Evolutionary conservation across 2,797 vertebrate species (phyloP).

Genomic region (Benthosema pterotum): DNA sequence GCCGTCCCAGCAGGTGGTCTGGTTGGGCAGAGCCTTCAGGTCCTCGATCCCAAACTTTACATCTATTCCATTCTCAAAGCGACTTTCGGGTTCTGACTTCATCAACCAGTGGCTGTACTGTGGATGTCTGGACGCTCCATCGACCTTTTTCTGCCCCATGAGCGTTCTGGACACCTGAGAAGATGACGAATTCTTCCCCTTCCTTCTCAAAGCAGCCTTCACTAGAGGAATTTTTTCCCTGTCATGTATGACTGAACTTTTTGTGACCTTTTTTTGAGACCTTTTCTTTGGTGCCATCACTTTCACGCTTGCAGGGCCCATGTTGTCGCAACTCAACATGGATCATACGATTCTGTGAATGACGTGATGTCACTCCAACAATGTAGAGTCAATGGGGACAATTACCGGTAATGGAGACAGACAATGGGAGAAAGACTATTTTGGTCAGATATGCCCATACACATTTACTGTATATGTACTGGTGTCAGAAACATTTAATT

Average conservation of each 20-base stretch:
- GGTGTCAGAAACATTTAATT: too few species aligned
- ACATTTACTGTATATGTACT: too few species aligned
- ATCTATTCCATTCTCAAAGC: constrained; percentile 91
- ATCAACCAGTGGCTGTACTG: constrained; percentile 87
- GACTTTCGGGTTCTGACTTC: constrained; percentile 97
- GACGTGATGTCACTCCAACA: too few species aligned
- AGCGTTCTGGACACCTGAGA: constrained; percentile 37
- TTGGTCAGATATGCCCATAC: too few species aligned
- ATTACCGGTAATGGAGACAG: too few species aligned
- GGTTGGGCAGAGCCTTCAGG: constrained; percentile 88
- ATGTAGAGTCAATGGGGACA: too few species aligned
- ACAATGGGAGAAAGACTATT: too few species aligned
- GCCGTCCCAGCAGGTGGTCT: constrained; percentile 94
- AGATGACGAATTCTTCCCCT: constrained; percentile 56
- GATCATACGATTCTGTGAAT: too few species aligned
- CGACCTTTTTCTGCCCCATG: constrained; percentile 42
- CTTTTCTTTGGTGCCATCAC: constrained; percentile 79
- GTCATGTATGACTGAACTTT: constrained; percentile 25
- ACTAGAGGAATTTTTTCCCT: constrained; percentile 16
- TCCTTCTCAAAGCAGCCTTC: constrained; percentile 30
- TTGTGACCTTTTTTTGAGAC: constrained; percentile 38
- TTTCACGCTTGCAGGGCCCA: background rate
- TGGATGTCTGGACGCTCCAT: constrained; percentile 4
- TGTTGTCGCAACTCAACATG: too few species aligned
- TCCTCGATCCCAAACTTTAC: constrained; percentile 97